A percentile compares a stretch with the other conserved stretches of the same genome.
These are phyloP conservation scores for Anarsia innoxiella DNA, from an alignment of 2,888 invertebrate genomes.

Conservation along the genomic window DNA sequence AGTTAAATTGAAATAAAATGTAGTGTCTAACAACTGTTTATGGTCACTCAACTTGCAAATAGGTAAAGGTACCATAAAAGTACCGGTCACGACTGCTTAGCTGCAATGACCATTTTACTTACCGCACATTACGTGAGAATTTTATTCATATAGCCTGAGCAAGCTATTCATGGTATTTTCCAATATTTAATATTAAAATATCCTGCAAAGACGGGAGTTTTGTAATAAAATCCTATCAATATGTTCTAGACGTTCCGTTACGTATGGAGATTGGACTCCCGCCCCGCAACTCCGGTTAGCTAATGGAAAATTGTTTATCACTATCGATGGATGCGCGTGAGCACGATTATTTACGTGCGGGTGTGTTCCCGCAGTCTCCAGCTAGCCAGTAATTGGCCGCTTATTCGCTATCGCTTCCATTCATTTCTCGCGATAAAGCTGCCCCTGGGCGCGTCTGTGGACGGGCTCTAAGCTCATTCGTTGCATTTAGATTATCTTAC, in stretches of 20 bases:
- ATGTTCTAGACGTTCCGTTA: slow-evolving; percentile 43
- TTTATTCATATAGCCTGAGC: no score
- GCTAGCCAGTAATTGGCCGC: slow-evolving; percentile 59
- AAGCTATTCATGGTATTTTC: no score
- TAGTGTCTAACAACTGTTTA: background rate
- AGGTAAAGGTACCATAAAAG: no score
- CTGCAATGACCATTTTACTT: no score
- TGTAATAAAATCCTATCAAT: slow-evolving; percentile 50
- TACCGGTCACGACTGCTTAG: no score
- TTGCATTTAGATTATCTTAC: slow-evolving; percentile 38
- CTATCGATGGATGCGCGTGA: slow-evolving; percentile 57
- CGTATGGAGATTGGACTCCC: slow-evolving; percentile 49
- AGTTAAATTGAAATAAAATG: slow-evolving; percentile 4
- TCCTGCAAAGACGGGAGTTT: slow-evolving; percentile 55
- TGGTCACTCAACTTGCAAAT: background rate
- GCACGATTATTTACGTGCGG: slow-evolving; percentile 62
- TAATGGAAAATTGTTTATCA: slow-evolving; percentile 69
- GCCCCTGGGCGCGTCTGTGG: slow-evolving; percentile 38
- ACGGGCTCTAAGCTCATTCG: slow-evolving; percentile 36
- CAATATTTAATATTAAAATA: slow-evolving; percentile 50
- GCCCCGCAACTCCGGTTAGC: slow-evolving; percentile 28
- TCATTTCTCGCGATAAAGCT: slow-evolving; percentile 64
- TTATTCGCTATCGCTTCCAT: slow-evolving; percentile 66
- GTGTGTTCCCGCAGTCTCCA: slow-evolving; percentile 51
- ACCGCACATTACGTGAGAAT: no score